Evolutionary conservation across 2,113 vertebrate genomes (phyloP), one percentile per base, ranked within the genome.

Genomic region (Grammomys surdaster): DNA sequence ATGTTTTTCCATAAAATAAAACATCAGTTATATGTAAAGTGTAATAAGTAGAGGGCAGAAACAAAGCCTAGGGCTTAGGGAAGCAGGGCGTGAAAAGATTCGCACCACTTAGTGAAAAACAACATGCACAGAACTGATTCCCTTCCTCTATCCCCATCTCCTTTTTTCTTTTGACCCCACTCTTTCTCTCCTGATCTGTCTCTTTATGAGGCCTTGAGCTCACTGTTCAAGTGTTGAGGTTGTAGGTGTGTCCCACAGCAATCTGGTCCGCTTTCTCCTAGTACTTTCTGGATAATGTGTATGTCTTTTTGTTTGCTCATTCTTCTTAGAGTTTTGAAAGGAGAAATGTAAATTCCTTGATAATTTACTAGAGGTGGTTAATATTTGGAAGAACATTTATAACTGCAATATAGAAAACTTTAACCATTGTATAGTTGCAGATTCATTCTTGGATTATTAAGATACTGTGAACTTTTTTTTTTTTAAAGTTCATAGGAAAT

Each of bases 1-100:
- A 94, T 77, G 72, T 76, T 88, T 96, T 96, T 97, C 93, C 12
- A 60, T 82, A 51, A 89, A 95, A 28, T 94, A 89, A 94, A 96
- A 72, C 76, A 73, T 1, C 94, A 46, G 17, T 95, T 81, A 73
- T 76, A 7, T 90, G 4, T 85, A 82, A 94, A 93, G 22, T 93
- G 11, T 80, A 90, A 89, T 90, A 87, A 93, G 58, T 19, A 69
- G 72, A 82, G 70, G 43, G 31, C 20, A 70, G 40, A 89, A 82
- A 46, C n/a, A n/a, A 72, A 16, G 28, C 72, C 65, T 26, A 80
- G 80, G 87, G 40, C 4, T 75, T 93, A 43, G 16, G 6, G 33
- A 94, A 48, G 14, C 84, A 7, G 28, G 26, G 43, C 87, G 14
- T 84, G 91, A 76, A 80, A 78, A 78, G 22, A 82, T 70, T 94